phyloP scores from a whole-genome alignment of 1,140 invertebrate species.

The Bombus soroeensis region DNA sequence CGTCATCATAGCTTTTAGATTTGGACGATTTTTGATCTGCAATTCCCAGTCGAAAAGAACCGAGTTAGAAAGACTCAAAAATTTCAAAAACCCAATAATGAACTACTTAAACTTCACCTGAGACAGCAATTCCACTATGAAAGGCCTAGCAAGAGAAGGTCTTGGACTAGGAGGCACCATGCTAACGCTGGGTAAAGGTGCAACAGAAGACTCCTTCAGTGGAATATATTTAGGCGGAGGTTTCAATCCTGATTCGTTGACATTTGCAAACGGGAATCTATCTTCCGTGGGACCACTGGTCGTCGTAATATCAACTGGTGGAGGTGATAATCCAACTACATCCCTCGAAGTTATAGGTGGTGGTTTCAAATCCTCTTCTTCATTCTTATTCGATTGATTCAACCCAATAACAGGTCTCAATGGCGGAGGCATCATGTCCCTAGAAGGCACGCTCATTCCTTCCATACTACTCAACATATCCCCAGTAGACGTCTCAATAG shows the following conservation, averaged over 20 bases:
- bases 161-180: constrained; percentile 78
- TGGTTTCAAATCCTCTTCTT: constrained; percentile 74
- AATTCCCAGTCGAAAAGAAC: neutral
- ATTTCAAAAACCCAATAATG: neutral
- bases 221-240: constrained; percentile 77
- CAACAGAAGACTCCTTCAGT: constrained; percentile 72
- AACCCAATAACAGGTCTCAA: constrained; percentile 36
- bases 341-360: constrained; percentile 74
- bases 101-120: constrained; percentile 68
- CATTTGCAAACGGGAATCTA: constrained; percentile 44
- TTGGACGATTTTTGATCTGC: neutral
- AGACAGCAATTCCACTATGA: constrained; percentile 78
- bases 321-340: constrained; percentile 79
- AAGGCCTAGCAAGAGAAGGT: constrained; percentile 75
- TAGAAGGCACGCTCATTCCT: constrained; percentile 70
- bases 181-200: constrained; percentile 71
- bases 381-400: constrained; percentile 62
- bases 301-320: constrained; percentile 76
- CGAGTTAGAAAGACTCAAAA: neutral
- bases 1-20: neutral
- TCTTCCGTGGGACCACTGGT: constrained; percentile 67
- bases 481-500: constrained; percentile 34
- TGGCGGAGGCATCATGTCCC: constrained; percentile 79
- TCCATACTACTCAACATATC: constrained; percentile 37
- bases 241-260: constrained; percentile 72